These are phyloP conservation scores for Cephus nigrinus DNA, from an alignment of 2,888 invertebrate genomes.

Conservation along the genomic window DNA sequence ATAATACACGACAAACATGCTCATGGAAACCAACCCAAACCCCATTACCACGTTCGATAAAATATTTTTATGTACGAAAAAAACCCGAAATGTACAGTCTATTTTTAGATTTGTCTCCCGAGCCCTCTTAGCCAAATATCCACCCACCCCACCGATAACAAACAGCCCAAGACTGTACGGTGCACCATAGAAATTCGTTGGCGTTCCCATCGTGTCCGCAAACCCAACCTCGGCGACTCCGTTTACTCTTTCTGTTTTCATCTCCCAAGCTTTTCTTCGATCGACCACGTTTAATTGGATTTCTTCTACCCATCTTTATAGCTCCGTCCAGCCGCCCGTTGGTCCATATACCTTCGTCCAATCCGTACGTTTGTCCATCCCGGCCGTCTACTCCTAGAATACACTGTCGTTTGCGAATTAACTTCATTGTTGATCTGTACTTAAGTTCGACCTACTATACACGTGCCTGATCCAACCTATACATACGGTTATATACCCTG, in stretches of 20 bases:
- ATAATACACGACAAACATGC: background rate
- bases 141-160: background rate
- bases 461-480: background rate
- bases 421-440: background rate
- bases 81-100: background rate
- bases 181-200: slow-evolving; percentile 22
- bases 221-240: background rate
- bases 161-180: slow-evolving; percentile 5
- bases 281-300: slow-evolving; percentile 7
- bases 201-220: background rate
- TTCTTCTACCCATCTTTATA: slow-evolving; percentile 6
- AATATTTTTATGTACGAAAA: background rate
- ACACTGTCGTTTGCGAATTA: background rate
- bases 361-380: background rate
- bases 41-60: background rate
- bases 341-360: background rate
- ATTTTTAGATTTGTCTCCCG: background rate
- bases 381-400: background rate
- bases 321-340: background rate
- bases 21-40: background rate
- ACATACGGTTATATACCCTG: background rate
- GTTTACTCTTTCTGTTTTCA: background rate
- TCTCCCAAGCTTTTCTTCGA: background rate
- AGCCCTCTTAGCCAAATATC: background rate
- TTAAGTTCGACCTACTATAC: background rate